Conservation (phyloP, 53 echinoderm and acorn worm species). For the Arbacia lixula region DNA sequence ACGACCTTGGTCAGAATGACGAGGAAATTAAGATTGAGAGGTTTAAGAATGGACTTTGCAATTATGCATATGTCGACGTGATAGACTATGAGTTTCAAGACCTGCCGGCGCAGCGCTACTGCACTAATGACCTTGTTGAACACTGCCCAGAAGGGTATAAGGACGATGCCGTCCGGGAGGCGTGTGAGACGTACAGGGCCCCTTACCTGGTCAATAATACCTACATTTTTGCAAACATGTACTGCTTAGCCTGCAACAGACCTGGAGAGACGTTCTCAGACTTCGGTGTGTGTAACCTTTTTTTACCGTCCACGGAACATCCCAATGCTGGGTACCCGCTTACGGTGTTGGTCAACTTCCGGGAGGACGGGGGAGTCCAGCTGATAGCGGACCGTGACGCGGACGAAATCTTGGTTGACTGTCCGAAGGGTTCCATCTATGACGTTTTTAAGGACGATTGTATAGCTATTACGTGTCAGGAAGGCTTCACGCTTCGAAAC, state of each 20-base stretch:
- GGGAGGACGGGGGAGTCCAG: not conserved
- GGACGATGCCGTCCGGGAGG: not conserved
- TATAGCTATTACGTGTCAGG: not conserved
- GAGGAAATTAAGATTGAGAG: not conserved
- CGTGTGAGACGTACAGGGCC: constrained; percentile 5
- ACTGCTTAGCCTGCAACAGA: constrained; percentile 15
- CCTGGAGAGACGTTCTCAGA: not conserved
- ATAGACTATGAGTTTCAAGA: not conserved
- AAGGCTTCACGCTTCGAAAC: not conserved
- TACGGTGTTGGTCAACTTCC: constrained; percentile 26
- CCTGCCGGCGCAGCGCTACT: not conserved
- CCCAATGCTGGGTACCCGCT: constrained; percentile 16
- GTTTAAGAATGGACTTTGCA: constrained; percentile 4
- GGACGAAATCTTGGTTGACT: not conserved
- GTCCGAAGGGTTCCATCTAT: constrained; percentile 9
- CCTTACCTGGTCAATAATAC: too few species aligned
- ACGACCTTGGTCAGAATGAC: not conserved
- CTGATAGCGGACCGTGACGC: not conserved
- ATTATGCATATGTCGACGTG: not conserved
- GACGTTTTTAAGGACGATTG: constrained; percentile 6
- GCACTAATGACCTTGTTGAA: not conserved
- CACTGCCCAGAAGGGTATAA: not conserved
- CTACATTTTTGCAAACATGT: constrained; percentile 22
- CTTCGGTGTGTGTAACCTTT: not conserved
- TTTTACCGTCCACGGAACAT: rapidly evolving